A percentile compares a stretch with the other conserved stretches of the same genome.
Conservation (phyloP, 92 coral and sea anemone genomes). For the Galaxea fascicularis region DNA sequence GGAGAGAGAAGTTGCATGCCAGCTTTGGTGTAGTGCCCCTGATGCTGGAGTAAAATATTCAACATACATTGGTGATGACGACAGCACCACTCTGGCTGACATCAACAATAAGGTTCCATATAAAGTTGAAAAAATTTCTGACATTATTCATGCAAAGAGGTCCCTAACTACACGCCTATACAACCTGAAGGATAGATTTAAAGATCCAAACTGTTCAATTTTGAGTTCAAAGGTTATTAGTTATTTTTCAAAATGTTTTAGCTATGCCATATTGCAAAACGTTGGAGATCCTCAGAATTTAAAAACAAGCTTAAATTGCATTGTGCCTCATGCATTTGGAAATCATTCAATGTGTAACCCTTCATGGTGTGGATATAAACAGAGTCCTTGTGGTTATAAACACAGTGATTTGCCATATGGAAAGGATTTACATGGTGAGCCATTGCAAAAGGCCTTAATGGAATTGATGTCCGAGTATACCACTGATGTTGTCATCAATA, state of each 20-base stretch:
- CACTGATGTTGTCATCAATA: slow-evolving; percentile 60
- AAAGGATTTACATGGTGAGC: slow-evolving; percentile 62
- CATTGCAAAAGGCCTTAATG: slow-evolving; percentile 17
- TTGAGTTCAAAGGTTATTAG: not conserved
- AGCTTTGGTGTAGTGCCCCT: too few species aligned
- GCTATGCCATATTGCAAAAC: not conserved
- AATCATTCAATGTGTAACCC: slow-evolving; percentile 43
- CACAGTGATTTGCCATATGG: slow-evolving; percentile 63
- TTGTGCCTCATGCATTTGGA: slow-evolving; percentile 72
- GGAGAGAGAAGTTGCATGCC: too few species aligned
- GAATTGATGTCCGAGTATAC: slow-evolving; percentile 29
- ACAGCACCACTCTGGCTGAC: too few species aligned
- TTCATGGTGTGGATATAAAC: slow-evolving; percentile 54
- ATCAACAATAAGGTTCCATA: too few species aligned
- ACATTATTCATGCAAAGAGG: not conserved
- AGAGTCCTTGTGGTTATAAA: slow-evolving; percentile 17
- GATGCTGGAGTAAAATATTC: too few species aligned
- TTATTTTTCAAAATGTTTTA: not conserved
- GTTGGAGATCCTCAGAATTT: not conserved
- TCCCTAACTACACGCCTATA: not conserved
- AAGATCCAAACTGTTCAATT: not conserved
- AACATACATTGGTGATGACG: too few species aligned
- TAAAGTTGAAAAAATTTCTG: slow-evolving; percentile 25
- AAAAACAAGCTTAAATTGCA: not conserved
- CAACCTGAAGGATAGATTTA: not conserved